Evolutionary conservation across 2,797 vertebrate genomes (phyloP).

Genomic region (Podarcis lilfordi): DNA sequence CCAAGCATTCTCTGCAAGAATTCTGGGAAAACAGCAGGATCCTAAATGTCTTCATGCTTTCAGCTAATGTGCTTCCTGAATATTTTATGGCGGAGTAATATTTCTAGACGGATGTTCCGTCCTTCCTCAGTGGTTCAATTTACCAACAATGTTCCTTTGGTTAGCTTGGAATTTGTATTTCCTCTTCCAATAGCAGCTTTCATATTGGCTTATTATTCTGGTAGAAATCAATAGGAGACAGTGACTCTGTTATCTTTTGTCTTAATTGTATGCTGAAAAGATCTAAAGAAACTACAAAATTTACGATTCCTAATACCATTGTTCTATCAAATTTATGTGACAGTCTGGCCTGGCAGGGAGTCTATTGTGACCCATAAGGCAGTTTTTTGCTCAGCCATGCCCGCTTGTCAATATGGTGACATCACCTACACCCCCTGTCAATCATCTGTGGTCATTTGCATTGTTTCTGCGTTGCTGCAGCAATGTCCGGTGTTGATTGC

Average conservation of each 20-base stretch:
- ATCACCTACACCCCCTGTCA: too few species aligned
- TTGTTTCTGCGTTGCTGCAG: too few species aligned
- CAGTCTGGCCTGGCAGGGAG: background rate
- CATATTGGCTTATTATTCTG: background rate
- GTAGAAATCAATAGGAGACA: background rate
- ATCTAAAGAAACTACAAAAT: background rate
- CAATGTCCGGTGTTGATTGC: too few species aligned
- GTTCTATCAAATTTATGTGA: background rate
- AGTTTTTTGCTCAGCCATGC: too few species aligned
- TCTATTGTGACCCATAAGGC: too few species aligned
- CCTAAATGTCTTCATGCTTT: background rate
- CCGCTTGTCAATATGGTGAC: too few species aligned
- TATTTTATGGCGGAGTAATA: conserved; percentile 9
- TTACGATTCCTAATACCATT: background rate
- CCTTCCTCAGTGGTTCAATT: background rate
- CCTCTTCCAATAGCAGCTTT: background rate
- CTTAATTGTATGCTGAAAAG: background rate
- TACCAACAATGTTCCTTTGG: background rate
- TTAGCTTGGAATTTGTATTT: background rate
- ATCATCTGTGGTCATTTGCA: too few species aligned
- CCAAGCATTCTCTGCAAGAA: background rate
- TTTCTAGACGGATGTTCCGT: background rate
- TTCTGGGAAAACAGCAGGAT: background rate
- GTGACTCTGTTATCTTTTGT: background rate
- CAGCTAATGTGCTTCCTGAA: background rate